These are phyloP conservation scores for Sarcophaga rosellei DNA, from an alignment of 2,888 invertebrate species.

Conservation along the genomic window DNA sequence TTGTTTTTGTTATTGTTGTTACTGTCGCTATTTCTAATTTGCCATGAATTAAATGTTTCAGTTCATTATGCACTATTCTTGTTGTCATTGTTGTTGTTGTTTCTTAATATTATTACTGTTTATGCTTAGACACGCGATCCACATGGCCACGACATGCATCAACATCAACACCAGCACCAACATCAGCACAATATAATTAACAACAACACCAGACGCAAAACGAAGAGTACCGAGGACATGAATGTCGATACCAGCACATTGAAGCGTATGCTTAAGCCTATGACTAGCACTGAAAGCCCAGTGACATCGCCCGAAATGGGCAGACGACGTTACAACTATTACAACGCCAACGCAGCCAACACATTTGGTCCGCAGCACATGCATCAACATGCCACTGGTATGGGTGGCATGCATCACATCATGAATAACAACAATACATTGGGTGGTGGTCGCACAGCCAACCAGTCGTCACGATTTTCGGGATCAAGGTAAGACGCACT, in stretches of 20 bases:
- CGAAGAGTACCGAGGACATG: constrained; percentile 96
- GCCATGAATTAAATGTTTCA: constrained; percentile 74
- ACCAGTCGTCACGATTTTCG: constrained; percentile 86
- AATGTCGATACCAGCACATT: constrained; percentile 87
- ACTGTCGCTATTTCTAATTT: constrained; percentile 16
- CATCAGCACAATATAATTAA: constrained; percentile 88
- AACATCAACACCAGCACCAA: constrained; percentile 84
- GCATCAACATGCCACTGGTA: constrained; percentile 79
- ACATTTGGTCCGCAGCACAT: constrained; percentile 84
- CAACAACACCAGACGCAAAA: constrained; percentile 90
- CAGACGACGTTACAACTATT: constrained; percentile 88
- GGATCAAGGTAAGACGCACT: constrained; percentile 83
- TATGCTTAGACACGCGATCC: constrained; percentile 84
- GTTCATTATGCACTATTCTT: constrained; percentile 67
- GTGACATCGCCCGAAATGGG: constrained; percentile 96
- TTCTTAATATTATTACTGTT: constrained; percentile 5
- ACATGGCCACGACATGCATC: constrained; percentile 85
- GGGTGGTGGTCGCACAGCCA: constrained; percentile 81
- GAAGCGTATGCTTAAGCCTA: constrained; percentile 96
- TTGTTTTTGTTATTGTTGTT: constrained; percentile 25
- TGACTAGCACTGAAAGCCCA: constrained; percentile 94
- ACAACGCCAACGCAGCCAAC: constrained; percentile 82
- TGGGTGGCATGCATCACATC: constrained; percentile 82
- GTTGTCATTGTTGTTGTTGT: too few species aligned
- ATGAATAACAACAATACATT: constrained; percentile 83